These are phyloP conservation scores for Trachelus stipa DNA, from an alignment of 2,888 invertebrate species.

Conservation along the genomic window DNA sequence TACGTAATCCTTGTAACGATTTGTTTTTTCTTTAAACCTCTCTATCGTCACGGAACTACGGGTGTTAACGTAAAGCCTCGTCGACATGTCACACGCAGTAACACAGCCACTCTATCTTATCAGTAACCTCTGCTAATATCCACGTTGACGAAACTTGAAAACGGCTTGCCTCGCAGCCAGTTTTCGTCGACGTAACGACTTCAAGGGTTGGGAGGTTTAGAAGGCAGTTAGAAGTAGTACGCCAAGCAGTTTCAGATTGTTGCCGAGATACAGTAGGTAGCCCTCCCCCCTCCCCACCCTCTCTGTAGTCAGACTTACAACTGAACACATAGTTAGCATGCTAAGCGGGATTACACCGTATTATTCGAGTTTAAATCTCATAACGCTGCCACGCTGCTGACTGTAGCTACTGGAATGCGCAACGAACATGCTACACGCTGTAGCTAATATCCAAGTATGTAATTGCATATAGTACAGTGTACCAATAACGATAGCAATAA, in stretches of 20 bases:
- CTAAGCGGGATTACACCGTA: conserved; percentile 44
- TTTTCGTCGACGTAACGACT: neutral
- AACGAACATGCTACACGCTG: neutral
- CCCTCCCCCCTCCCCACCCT: neutral
- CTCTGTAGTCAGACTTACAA: conserved; percentile 36
- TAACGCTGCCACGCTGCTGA: conserved; percentile 23
- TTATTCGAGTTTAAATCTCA: conserved; percentile 45
- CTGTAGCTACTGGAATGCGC: neutral
- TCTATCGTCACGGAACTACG: neutral
- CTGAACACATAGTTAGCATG: conserved; percentile 45
- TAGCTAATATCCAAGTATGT: neutral
- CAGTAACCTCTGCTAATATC: neutral
- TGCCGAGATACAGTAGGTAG: conserved; percentile 36
- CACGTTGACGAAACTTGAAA: neutral
- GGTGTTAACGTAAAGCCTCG: neutral
- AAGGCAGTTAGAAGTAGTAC: conserved; percentile 21
- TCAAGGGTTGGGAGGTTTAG: neutral
- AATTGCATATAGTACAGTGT: neutral
- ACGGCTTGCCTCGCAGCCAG: conserved; percentile 2
- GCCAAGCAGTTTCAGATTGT: conserved; percentile 43
- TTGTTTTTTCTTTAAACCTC: neutral
- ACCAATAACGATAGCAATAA: neutral
- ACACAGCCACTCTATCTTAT: neutral
- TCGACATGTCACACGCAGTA: neutral
- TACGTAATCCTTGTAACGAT: no score